A percentile compares a stretch with the other conserved stretches of the same genome.
Evolutionary conservation across 2,113 vertebrate genomes (phyloP).

Genomic region (Thomomys bottae): DNA sequence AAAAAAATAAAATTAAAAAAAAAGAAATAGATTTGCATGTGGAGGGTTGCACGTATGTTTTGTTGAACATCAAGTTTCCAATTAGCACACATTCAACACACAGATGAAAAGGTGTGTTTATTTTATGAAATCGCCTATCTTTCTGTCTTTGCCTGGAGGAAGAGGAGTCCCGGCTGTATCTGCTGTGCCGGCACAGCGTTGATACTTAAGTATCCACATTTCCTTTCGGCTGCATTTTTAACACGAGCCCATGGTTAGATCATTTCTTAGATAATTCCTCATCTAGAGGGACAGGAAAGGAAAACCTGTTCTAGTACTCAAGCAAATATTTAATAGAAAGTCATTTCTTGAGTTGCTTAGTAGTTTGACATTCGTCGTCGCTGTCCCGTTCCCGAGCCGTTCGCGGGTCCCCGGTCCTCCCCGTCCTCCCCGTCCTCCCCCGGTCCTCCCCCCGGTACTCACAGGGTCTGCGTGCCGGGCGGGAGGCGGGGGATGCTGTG

Average conservation of each 20-base stretch:
- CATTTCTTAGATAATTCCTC: slow-evolving; percentile 2
- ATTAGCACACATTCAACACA: not conserved
- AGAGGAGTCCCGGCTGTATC: not conserved
- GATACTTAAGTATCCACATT: not conserved
- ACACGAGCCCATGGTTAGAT: not conserved
- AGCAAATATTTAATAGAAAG: not conserved
- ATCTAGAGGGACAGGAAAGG: not conserved
- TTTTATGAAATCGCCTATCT: not conserved
- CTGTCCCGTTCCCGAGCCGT: not conserved
- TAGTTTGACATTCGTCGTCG: slow-evolving; percentile 5
- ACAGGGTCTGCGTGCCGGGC: slow-evolving; percentile 92
- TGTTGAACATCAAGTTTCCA: not conserved
- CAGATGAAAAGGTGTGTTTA: not conserved
- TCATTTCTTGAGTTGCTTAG: not conserved
- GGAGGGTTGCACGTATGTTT: not conserved
- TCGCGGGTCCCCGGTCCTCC: no score
- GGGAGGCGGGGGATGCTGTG: slow-evolving; percentile 91
- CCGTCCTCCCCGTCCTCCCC: not conserved
- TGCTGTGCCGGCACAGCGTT: not conserved
- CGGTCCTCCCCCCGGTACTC: slow-evolving; percentile 84
- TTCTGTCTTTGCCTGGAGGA: not conserved
- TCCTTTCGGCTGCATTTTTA: not conserved
- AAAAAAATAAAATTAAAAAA: no score
- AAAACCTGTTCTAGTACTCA: not conserved
- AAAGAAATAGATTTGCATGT: no score